Base-by-base conservation (phyloP, 2,888 invertebrate species). In the Apamea sordens region DNA sequence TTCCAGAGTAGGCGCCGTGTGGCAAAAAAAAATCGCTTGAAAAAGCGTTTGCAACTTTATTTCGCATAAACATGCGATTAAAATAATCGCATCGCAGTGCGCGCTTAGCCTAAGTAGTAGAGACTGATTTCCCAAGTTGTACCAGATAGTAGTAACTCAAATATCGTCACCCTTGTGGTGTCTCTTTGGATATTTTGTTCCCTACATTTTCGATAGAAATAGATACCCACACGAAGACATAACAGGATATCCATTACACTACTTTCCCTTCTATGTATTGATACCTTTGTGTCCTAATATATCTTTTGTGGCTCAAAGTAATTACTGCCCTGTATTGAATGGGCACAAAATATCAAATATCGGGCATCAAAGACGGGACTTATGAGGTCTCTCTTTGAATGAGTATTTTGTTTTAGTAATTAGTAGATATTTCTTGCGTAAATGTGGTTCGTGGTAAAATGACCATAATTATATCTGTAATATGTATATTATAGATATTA, bases 301-400 rank as follows among this genome's bases (percentile, higher is more conserved):
- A 69, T 75, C 68, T 84, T 70, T 78, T 84, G 84, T 69, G 7
- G 36, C 61, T 28, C 64, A 61, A 75, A 69, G 78, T 89, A 89
- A 89, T 89, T 87, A 79, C 74, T 63, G 32, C 18, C 32, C 7
- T 70, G 44, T 70, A 77, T 75, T 82, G 85, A 82, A 79, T 67
- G 67, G 73, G 36, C 74, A 70, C 53, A 73, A 64, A 69, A 89
- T 89, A 87, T 87, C 83, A 21, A 84, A 87, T 86, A 77, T 76
- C 82, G 65, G 76, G 74, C 69, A 73, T 83, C 80, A 77, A 81
- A 87, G 82, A 69, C 72, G 77, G 73, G 68, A 59, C 63, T 86
- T 67, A 41, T 61, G n/a, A 67, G 63, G 76, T 56, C 56, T 77
- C 59, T 53, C 76, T 82, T 72, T 82, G 82, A 76, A 65, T 69